phyloP scores from a whole-genome alignment of 53 echinoderm and acorn worm genomes.

The Holothuria leucospilota region DNA sequence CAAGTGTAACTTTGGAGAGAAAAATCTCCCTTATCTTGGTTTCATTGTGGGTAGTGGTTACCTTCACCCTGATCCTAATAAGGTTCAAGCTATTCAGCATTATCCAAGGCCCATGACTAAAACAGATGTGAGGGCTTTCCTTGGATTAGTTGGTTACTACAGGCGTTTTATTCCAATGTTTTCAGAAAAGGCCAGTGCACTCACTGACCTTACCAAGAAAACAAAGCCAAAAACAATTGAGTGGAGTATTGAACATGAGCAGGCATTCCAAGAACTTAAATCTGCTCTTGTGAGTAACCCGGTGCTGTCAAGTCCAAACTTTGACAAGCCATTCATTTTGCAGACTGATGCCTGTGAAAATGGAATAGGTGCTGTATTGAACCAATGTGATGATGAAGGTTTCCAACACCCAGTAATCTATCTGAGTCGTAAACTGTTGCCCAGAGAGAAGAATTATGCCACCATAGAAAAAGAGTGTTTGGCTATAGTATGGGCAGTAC shows the following conservation, averaged over 20 bases:
- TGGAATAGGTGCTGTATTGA: conserved; percentile 65
- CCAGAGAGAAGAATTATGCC: conserved; percentile 63
- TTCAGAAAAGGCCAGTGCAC: conserved; percentile 55
- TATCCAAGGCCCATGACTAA: conserved; percentile 64
- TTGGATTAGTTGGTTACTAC: conserved; percentile 66
- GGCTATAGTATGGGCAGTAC: conserved; percentile 63
- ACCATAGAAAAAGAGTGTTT: conserved; percentile 74
- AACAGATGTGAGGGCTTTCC: conserved; percentile 66
- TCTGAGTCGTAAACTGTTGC: conserved; percentile 51
- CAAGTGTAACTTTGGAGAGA: no score
- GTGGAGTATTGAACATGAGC: conserved; percentile 55
- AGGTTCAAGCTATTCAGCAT: conserved; percentile 17
- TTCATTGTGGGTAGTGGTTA: no score
- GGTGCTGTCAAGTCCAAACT: conserved; percentile 61
- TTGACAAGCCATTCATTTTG: conserved; percentile 47
- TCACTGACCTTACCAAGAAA: conserved; percentile 73
- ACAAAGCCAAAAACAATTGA: conserved; percentile 56
- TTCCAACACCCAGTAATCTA: conserved; percentile 49
- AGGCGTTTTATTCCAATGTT: conserved; percentile 66
- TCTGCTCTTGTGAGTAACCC: conserved; percentile 31
- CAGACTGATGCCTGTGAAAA: conserved; percentile 74
- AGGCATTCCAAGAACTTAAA: conserved; percentile 64
- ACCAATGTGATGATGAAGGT: conserved; percentile 60
- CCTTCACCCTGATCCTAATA: no score
- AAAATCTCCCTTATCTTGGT: no score